A percentile compares a stretch with the other conserved stretches of the same genome.
These are phyloP conservation scores for Orussus abietinus DNA, from an alignment of 1,140 invertebrate species.

Conservation along the genomic window DNA sequence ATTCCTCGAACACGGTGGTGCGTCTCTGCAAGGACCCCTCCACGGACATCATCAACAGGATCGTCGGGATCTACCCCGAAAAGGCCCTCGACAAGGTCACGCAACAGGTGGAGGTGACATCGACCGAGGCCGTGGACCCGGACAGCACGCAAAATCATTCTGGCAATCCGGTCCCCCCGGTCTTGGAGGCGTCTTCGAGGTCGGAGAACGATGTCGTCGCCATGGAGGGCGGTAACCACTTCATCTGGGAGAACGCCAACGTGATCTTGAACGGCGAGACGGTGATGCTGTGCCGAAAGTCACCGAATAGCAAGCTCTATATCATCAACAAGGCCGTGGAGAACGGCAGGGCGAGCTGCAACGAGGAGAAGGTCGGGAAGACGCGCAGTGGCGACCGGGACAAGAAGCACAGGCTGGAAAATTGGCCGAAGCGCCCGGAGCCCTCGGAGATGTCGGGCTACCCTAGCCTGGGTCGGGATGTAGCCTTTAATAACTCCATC, in stretches of 20 bases:
- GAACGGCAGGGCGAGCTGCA: conserved; percentile 27
- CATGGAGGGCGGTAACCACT: conserved; percentile 21
- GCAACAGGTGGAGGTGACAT: conserved; percentile 38
- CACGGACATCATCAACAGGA: conserved; percentile 22
- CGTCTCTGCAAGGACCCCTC: conserved; percentile 22
- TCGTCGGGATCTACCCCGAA: conserved; percentile 35
- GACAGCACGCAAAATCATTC: conserved; percentile 10
- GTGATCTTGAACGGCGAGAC: conserved; percentile 50
- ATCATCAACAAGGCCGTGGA: conserved; percentile 50
- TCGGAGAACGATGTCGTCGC: conserved; percentile 17
- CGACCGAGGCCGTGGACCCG: conserved; percentile 18
- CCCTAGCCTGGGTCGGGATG: no score
- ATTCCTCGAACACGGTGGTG: conserved; percentile 21
- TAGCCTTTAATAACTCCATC: neutral
- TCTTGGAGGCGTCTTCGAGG: no score
- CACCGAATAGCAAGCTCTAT: conserved; percentile 50
- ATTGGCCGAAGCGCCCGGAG: conserved; percentile 3
- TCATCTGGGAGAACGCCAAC: conserved; percentile 39
- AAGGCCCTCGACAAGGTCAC: conserved; percentile 34
- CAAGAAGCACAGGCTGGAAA: neutral
- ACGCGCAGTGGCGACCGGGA: conserved; percentile 3
- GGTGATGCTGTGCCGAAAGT: conserved; percentile 42
- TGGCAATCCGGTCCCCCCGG: no score
- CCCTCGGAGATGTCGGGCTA: conserved; percentile 5
- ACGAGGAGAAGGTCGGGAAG: conserved; percentile 27